Conservation (phyloP, 2,113 vertebrate species). For the Hipposideros armiger region DNA sequence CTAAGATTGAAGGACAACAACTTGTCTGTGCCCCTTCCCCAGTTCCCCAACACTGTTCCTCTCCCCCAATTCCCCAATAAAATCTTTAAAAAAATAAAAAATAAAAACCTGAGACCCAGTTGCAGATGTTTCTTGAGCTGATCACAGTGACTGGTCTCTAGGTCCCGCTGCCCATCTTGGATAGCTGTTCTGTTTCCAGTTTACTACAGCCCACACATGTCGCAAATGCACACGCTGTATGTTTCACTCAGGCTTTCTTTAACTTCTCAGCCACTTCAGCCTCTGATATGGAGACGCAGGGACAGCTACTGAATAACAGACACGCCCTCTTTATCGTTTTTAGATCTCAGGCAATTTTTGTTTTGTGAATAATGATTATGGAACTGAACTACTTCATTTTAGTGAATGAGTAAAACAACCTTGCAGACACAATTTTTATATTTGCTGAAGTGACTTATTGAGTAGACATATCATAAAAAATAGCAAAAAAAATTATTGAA, state of each 20-base stretch:
- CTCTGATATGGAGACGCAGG: neutral
- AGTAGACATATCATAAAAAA: neutral
- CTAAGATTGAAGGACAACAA: too few species aligned
- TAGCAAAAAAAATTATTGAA: neutral
- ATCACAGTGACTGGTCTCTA: neutral
- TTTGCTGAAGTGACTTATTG: neutral
- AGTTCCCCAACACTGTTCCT: too few species aligned
- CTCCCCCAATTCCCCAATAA: too few species aligned
- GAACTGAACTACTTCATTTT: neutral
- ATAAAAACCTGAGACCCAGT: neutral
- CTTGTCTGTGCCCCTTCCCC: too few species aligned
- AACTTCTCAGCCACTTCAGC: neutral
- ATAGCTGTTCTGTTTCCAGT: neutral
- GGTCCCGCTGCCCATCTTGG: neutral
- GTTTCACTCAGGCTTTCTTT: neutral
- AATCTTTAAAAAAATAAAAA: neutral
- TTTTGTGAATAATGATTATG: neutral
- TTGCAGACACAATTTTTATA: neutral
- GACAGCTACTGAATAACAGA: neutral
- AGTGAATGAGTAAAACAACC: neutral
- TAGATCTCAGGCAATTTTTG: neutral
- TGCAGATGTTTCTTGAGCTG: neutral
- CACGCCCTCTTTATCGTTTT: neutral
- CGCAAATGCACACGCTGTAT: neutral
- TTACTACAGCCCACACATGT: fast-evolving